Evolutionary conservation across 2,888 invertebrate genomes (phyloP).

Genomic region (Diaphora mendica): DNA sequence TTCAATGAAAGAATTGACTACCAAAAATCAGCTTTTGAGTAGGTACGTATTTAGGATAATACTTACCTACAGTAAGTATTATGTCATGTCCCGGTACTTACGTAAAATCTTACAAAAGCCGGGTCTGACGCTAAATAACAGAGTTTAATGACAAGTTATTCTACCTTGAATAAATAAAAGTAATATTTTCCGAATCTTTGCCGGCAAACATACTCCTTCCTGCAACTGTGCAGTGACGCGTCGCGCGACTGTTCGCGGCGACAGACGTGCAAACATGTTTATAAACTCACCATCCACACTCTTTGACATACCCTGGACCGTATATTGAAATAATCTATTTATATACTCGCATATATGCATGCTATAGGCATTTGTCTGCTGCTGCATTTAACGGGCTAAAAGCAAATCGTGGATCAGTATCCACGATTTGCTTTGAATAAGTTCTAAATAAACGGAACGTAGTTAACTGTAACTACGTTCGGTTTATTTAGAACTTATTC

Average conservation of each 20-base stretch:
- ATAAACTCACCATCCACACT: conserved; percentile 47
- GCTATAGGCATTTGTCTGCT: conserved; percentile 37
- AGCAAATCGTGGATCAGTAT: conserved; percentile 16
- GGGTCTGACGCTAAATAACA: not conserved
- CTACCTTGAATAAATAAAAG: conserved; percentile 33
- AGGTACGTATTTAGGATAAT: not conserved
- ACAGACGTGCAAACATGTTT: conserved; percentile 52
- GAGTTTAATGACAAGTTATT: conserved; percentile 9
- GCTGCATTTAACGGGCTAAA: conserved; percentile 28
- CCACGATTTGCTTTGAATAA: too few relatives aligned
- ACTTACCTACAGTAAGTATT: not conserved
- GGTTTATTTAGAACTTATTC: not conserved
- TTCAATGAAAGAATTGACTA: too few relatives aligned
- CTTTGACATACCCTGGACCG: conserved; percentile 53
- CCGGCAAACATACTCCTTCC: conserved; percentile 45
- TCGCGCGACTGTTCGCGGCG: conserved; percentile 20
- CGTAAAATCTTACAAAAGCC: not conserved
- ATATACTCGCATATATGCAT: conserved; percentile 31
- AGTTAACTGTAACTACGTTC: conserved; percentile 6
- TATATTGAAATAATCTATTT: conserved; percentile 54
- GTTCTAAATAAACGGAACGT: too few relatives aligned
- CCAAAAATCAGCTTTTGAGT: not conserved
- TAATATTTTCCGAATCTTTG: conserved; percentile 44
- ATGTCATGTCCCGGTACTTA: not conserved
- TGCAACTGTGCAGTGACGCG: conserved; percentile 32